A percentile compares a stretch with the other conserved stretches of the same genome.
These are phyloP conservation scores for Synergus japonicus DNA, from an alignment of 2,888 invertebrate genomes.

Conservation along the genomic window DNA sequence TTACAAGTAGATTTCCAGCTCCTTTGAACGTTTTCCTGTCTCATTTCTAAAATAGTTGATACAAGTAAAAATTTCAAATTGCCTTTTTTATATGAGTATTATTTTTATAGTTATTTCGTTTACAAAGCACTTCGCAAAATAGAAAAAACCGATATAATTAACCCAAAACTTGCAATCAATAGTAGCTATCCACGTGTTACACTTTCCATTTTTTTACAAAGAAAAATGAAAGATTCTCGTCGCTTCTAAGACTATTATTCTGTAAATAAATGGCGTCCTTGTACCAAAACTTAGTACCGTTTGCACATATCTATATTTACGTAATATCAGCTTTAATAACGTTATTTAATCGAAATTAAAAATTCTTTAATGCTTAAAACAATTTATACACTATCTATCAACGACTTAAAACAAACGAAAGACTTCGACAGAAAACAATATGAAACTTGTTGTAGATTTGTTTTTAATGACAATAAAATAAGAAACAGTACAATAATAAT, in stretches of 20 bases:
- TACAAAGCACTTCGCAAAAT: slow-evolving; percentile 44
- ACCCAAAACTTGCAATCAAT: slow-evolving; percentile 50
- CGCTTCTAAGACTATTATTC: slow-evolving; percentile 49
- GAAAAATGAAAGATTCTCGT: slow-evolving; percentile 51
- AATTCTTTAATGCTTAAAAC: slow-evolving; percentile 14
- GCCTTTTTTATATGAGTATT: neutral
- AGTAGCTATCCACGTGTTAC: slow-evolving; percentile 46
- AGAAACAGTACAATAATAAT: slow-evolving; percentile 76
- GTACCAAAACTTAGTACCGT: slow-evolving; percentile 57
- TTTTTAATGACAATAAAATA: slow-evolving; percentile 77
- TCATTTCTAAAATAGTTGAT: slow-evolving; percentile 19
- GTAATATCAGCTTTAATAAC: slow-evolving; percentile 19
- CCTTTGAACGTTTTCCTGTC: slow-evolving; percentile 19
- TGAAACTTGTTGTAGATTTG: slow-evolving; percentile 59
- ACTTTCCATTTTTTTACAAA: slow-evolving; percentile 51
- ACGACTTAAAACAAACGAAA: slow-evolving; percentile 45
- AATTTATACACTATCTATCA: slow-evolving; percentile 41
- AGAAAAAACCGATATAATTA: slow-evolving; percentile 54
- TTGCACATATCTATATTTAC: slow-evolving; percentile 41
- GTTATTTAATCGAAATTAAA: slow-evolving; percentile 28
- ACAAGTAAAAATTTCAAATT: slow-evolving; percentile 8
- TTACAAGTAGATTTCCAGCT: slow-evolving; percentile 37
- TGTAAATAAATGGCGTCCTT: slow-evolving; percentile 45
- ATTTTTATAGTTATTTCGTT: neutral
- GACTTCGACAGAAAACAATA: slow-evolving; percentile 46